phyloP scores from a whole-genome alignment of 2,113 vertebrate genomes.

The Leuciscus idus region DNA sequence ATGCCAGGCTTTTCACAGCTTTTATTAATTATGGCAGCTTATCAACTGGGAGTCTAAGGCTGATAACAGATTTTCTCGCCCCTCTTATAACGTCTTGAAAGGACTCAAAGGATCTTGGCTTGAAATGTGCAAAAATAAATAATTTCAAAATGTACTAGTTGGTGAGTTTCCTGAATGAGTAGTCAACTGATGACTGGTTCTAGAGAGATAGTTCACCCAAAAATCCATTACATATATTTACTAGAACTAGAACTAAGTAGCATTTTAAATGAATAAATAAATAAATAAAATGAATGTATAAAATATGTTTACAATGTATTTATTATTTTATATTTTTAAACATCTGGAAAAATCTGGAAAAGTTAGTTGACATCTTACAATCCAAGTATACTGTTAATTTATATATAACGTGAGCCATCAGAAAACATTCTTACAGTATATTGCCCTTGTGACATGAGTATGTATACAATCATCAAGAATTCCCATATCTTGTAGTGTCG shows the following conservation, averaged over 20 bases:
- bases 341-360: neutral
- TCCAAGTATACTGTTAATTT: too few species aligned
- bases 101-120: neutral
- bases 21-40: constrained; percentile 27
- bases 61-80: neutral
- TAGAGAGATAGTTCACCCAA: neutral
- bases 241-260: neutral
- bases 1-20: constrained; percentile 24
- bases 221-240: neutral
- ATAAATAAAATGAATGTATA: neutral
- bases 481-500: neutral
- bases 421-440: neutral
- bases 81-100: neutral
- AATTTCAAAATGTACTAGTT: neutral
- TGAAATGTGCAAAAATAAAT: neutral
- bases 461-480: neutral
- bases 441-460: neutral
- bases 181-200: neutral
- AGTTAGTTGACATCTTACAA: neutral
- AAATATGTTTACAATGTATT: neutral
- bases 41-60: neutral
- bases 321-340: neutral
- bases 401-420: neutral
- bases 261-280: neutral
- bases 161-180: neutral